A percentile compares a stretch with the other conserved stretches of the same genome.
Evolutionary conservation across 2,888 invertebrate genomes (phyloP).

Genomic region (Noctuana brunneofusca): DNA sequence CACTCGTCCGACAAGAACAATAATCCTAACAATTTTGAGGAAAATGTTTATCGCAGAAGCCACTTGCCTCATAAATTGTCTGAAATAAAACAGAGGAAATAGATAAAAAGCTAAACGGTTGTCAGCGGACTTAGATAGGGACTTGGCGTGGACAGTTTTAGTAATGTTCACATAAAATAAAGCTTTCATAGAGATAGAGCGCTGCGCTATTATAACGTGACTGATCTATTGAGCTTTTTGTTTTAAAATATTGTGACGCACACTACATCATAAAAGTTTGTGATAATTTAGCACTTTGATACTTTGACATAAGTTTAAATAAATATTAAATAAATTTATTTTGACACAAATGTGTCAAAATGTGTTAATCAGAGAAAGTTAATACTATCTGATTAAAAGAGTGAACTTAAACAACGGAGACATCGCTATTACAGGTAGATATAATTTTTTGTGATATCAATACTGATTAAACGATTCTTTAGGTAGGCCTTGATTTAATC

Average conservation of each 20-base stretch:
- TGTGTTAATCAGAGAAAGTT: too few species aligned
- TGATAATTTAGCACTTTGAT: neutral
- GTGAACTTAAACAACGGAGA: too few species aligned
- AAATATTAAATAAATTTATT: too few species aligned
- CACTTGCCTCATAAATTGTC: constrained; percentile 79
- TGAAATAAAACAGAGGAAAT: constrained; percentile 74
- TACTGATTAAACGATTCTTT: neutral
- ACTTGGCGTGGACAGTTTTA: constrained; percentile 57
- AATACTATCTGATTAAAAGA: too few species aligned
- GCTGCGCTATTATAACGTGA: neutral
- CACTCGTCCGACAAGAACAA: constrained; percentile 73
- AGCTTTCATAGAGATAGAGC: constrained; percentile 1
- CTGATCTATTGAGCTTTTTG: neutral
- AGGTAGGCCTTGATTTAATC: neutral
- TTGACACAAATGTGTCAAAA: too few species aligned
- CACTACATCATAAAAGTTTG: neutral
- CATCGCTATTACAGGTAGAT: too few species aligned
- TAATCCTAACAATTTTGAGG: constrained; percentile 75
- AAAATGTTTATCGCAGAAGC: constrained; percentile 75
- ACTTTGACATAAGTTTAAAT: neutral
- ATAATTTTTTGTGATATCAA: too few species aligned
- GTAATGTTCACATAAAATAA: constrained; percentile 30
- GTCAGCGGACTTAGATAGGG: constrained; percentile 51
- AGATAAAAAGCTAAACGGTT: constrained; percentile 74
- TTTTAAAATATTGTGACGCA: neutral